Base-by-base conservation (phyloP, 2,888 invertebrate species). In the Colletes collaris region DNA sequence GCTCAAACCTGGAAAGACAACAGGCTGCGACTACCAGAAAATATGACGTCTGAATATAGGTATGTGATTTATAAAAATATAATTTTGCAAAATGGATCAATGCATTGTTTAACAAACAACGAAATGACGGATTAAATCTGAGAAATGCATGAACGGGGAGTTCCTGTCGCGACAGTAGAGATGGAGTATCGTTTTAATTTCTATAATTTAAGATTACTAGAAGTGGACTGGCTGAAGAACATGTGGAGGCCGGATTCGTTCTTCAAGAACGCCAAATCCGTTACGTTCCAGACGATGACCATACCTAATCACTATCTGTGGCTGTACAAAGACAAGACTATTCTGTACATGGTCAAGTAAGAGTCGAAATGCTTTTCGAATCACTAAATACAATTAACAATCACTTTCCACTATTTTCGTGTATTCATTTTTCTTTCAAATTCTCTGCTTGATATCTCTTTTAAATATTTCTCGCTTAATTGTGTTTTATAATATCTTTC, bases 241-340 rank as follows among this genome's bases (percentile, higher is more conserved):
- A 97, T 98, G 96, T 98, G 98, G 98, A 94, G 98, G 63, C 98
- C 98, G 0, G 98, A 98, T 93, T 97, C 98, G 6, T 98, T 97
- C 94, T 98, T 98, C 94, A 98, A 98, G 93, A 98, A 98, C 92
- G 98, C 98, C 64, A 98, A 98, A 93, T 97, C 97, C 0, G 98
- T 98, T 2, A 98, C 97, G 10, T 98, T 98, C 92, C 98, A 98
- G 93, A 98, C 98, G 0, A 98, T 98, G 97, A 98, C 98, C 55
- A 97, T 98, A 85, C 98, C 98, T 0, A 98, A 98, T 94, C 98
- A 98, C 93, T 98, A 98, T 92, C 95, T 98, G 90, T 98, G 98
- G 97, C 94, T 98, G 75, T 97, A 98, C 93, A 96, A 96, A 92
- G 97, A 97, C 90, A 97, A 97, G 93, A 96, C 96, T 16, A 97